These are phyloP conservation scores for Danio tinwini DNA, from an alignment of 2,797 vertebrate species.

Conservation along the genomic window DNA sequence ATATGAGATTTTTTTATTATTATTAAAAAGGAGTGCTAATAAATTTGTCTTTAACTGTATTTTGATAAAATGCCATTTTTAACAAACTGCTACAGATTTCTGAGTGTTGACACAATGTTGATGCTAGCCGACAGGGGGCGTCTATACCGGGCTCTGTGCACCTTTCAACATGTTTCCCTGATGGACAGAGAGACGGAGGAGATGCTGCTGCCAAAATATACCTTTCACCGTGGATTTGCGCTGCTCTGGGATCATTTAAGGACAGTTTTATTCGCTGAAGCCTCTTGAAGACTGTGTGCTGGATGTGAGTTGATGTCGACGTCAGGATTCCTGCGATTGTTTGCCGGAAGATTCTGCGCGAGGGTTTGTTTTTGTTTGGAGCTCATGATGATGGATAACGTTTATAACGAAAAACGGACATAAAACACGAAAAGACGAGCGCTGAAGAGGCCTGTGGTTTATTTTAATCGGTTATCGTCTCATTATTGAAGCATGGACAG, in stretches of 20 bases:
- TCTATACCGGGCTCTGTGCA: not conserved
- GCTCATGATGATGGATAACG: not conserved
- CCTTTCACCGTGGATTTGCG: not conserved
- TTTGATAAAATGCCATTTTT: no score
- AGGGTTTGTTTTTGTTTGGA: not conserved
- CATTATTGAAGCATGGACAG: not conserved
- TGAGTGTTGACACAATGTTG: no score
- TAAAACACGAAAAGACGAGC: not conserved
- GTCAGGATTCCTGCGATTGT: constrained; percentile 1
- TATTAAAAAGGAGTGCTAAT: no score
- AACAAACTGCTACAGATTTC: no score
- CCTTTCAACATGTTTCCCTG: not conserved
- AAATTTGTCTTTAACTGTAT: no score
- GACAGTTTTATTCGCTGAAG: not conserved
- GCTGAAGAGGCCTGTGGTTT: not conserved
- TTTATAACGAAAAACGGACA: not conserved
- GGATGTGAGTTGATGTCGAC: not conserved
- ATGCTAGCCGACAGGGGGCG: constrained; percentile 9
- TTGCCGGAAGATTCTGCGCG: not conserved
- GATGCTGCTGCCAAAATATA: not conserved
- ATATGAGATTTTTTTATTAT: no score
- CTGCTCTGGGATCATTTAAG: not conserved
- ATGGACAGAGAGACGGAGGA: constrained; percentile 3
- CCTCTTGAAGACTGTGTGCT: not conserved
- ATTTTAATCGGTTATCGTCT: not conserved